These are phyloP conservation scores for Tachystola acroxantha DNA, from an alignment of 2,888 invertebrate genomes.

Conservation along the genomic window DNA sequence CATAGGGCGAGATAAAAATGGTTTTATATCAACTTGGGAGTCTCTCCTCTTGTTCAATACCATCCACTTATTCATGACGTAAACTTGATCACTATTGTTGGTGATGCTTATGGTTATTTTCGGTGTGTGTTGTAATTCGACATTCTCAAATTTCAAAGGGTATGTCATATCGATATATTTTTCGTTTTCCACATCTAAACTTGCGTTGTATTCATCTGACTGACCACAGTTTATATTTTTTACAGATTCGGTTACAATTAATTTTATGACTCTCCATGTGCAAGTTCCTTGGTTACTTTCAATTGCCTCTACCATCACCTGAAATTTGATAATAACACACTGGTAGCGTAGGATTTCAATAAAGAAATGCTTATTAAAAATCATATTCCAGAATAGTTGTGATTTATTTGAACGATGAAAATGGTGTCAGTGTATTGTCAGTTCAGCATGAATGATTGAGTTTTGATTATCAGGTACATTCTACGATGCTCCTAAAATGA, in stretches of 20 bases:
- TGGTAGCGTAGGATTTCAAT: no score
- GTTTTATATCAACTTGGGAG: conserved; percentile 71
- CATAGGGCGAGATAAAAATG: conserved; percentile 40
- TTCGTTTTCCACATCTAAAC: conserved; percentile 53
- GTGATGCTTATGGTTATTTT: conserved; percentile 40
- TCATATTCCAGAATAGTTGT: no score
- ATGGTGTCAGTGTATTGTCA: no score
- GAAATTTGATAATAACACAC: conserved; percentile 11
- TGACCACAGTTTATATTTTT: conserved; percentile 9
- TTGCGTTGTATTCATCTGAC: conserved; percentile 29
- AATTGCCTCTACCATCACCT: conserved; percentile 81
- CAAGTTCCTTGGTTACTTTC: conserved; percentile 82
- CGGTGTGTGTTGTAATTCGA: conserved; percentile 46
- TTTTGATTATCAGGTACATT: no score
- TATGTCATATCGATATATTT: conserved; percentile 75
- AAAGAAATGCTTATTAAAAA: no score
- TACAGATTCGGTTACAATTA: conserved; percentile 43
- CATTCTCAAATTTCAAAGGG: conserved; percentile 62
- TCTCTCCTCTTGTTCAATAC: conserved; percentile 69
- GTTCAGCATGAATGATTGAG: no score
- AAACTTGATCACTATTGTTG: conserved; percentile 60
- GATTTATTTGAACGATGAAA: no score
- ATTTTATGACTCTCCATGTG: conserved; percentile 79
- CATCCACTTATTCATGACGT: conserved; percentile 67
- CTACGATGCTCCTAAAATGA: no score